Conservation (phyloP, 1,140 invertebrate species). For the Apis laboriosa region DNA sequence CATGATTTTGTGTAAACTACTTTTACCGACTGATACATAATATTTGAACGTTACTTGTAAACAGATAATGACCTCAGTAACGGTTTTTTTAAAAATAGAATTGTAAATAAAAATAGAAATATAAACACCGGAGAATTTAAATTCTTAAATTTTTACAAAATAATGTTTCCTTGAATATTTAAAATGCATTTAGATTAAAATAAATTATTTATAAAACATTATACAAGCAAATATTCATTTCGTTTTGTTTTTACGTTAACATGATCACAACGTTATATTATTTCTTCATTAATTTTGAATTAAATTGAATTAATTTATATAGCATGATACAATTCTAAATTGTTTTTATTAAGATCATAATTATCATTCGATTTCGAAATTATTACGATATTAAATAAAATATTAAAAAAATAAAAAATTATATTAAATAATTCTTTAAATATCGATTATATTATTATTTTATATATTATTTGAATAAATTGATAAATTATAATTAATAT, state of each 20-base stretch:
- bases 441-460: no score
- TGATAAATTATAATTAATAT: no score
- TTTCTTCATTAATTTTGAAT: conserved; percentile 43
- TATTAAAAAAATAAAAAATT: no score
- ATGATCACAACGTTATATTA: neutral
- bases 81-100: no score
- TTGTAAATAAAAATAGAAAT: neutral
- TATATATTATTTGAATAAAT: no score
- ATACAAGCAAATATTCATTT: neutral
- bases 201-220: no score
- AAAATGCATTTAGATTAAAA: neutral
- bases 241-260: conserved; percentile 4
- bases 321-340: conserved; percentile 19
- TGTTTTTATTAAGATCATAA: conserved; percentile 24
- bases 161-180: no score
- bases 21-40: conserved; percentile 37
- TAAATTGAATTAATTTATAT: conserved; percentile 33
- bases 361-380: neutral
- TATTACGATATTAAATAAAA: neutral
- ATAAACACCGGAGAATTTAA: no score
- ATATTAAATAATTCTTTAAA: no score
- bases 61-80: neutral
- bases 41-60: conserved; percentile 14
- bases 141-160: no score
- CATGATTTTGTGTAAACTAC: conserved; percentile 25